Conservation (phyloP, 2,113 vertebrate species). For the Brachyhypopomus gauderio region DNA sequence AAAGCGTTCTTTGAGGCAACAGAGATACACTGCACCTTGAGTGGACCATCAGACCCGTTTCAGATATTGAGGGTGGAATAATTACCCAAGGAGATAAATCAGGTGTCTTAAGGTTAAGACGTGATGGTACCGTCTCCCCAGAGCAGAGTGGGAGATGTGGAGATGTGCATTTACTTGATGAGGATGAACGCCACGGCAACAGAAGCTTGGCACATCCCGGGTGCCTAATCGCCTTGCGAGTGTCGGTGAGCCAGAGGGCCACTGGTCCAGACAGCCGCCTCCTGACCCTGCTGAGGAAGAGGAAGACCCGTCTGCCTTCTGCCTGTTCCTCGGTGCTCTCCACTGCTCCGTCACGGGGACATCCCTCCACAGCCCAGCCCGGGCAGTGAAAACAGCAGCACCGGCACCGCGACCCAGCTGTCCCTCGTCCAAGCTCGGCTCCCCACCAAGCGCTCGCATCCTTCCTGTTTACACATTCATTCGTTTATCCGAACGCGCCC, state of each 20-base stretch:
- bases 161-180: background rate
- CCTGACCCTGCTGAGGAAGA: background rate
- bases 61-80: background rate
- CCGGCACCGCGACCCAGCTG: slow-evolving; percentile 73
- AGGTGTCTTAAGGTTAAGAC: background rate
- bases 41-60: background rate
- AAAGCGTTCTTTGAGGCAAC: background rate
- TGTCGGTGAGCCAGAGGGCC: slow-evolving; percentile 12
- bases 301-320: background rate
- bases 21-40: background rate
- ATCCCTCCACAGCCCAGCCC: background rate
- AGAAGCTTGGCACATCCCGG: slow-evolving; percentile 20
- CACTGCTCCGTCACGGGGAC: no score
- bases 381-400: slow-evolving; percentile 67
- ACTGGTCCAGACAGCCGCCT: background rate
- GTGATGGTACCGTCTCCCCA: background rate
- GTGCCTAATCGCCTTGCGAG: slow-evolving; percentile 16
- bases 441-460: slow-evolving; percentile 32
- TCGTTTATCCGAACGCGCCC: slow-evolving; percentile 30
- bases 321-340: background rate
- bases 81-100: background rate
- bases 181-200: background rate
- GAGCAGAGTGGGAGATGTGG: background rate
- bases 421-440: slow-evolving; percentile 72
- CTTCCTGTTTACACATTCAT: slow-evolving; percentile 45